Evolutionary conservation across 2,888 invertebrate species (phyloP).

Genomic region (Autographa gamma): DNA sequence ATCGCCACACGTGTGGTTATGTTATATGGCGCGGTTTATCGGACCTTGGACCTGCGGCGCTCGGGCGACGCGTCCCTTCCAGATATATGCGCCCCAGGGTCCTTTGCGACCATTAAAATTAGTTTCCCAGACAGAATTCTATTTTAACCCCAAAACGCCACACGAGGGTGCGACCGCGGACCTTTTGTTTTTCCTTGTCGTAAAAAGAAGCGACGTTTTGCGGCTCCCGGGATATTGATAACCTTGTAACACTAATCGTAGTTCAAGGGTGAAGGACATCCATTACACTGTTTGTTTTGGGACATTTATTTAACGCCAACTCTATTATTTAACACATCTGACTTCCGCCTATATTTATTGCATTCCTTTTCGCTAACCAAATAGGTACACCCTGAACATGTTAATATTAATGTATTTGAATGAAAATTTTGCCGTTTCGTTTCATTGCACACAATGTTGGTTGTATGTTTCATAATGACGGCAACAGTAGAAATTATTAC

Average conservation of each 20-base stretch:
- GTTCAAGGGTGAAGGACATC: constrained; percentile 14
- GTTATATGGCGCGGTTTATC: constrained; percentile 18
- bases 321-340: too few relatives aligned
- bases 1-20: not conserved
- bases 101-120: constrained; percentile 71
- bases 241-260: constrained; percentile 17
- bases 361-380: not conserved
- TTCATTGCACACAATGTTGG: not conserved
- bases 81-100: constrained; percentile 57
- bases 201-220: constrained; percentile 37
- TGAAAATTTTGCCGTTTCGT: too few relatives aligned
- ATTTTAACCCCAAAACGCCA: constrained; percentile 64
- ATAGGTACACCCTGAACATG: too few relatives aligned
- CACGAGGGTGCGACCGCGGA: constrained; percentile 51
- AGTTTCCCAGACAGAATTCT: constrained; percentile 74
- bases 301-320: not conserved
- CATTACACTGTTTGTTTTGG: not conserved
- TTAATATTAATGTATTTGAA: too few relatives aligned
- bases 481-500: constrained; percentile 39
- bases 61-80: constrained; percentile 8
- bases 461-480: constrained; percentile 21
- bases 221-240: constrained; percentile 43
- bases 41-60: not conserved
- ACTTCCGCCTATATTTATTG: not conserved
- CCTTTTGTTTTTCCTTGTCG: constrained; percentile 51